phyloP scores from a whole-genome alignment of 2,888 invertebrate species.

The Gnatocerus cornutus region DNA sequence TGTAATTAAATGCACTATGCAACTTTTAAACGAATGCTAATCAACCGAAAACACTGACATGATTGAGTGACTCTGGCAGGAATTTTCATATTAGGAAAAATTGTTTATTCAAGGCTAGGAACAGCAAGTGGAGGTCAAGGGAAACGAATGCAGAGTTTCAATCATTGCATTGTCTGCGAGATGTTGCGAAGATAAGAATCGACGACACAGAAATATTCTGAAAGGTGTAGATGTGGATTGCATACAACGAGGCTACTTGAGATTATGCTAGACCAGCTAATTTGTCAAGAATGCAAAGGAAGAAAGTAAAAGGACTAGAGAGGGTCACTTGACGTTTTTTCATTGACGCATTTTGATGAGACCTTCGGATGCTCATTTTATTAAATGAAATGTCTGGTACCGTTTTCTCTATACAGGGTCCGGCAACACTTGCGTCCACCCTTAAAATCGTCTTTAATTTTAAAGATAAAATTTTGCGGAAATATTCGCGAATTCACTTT shows the following conservation, averaged over 20 bases:
- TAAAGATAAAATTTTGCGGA: too few relatives aligned
- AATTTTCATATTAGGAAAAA: not conserved
- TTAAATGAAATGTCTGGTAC: too few relatives aligned
- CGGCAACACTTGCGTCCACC: too few relatives aligned
- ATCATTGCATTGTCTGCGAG: constrained; percentile 1
- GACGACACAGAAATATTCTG: not conserved
- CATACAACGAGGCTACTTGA: not conserved
- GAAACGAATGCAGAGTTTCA: constrained; percentile 9
- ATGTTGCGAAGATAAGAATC: not conserved
- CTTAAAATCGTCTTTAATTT: too few relatives aligned
- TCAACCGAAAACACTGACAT: not conserved
- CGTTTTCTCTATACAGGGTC: too few relatives aligned
- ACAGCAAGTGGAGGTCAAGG: constrained; percentile 28
- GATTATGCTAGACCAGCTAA: too few relatives aligned
- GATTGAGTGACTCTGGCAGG: not conserved
- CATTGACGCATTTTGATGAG: too few relatives aligned
- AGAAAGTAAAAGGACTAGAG: too few relatives aligned
- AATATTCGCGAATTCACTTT: too few relatives aligned
- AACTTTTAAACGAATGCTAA: not conserved
- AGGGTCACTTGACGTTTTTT: too few relatives aligned
- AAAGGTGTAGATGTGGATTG: not conserved
- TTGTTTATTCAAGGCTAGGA: constrained; percentile 32
- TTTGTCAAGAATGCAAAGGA: too few relatives aligned
- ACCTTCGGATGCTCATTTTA: too few relatives aligned
- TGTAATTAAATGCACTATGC: not conserved